Evolutionary conservation across 2,797 vertebrate species (phyloP), one percentile per base, ranked within the genome.

Genomic region (Acipenser transmontanus): DNA sequence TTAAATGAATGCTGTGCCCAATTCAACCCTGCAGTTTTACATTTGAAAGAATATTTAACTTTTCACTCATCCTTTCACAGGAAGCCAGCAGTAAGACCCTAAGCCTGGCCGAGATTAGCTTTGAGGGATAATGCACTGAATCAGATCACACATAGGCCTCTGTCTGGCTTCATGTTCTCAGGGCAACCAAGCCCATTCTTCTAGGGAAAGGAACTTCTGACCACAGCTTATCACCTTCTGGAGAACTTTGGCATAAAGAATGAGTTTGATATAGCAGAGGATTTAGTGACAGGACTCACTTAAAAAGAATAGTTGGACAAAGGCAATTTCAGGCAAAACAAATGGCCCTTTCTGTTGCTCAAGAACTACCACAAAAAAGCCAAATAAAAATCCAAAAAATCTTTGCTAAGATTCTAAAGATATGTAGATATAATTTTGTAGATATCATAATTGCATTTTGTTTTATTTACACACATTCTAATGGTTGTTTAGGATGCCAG

Each of bases 21-120:
- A 68, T 83, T 87, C 76, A 62, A 77, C 72, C 70, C 83, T 70
- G 74, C 72, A 66, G 72, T 85, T 88, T 81, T 84, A 84, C 83
- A 90, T 92, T 80, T 87, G 83, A 88, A 94, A 93, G 88, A 81
- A 82, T 84, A 84, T 91, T 90, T 90, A 87, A 89, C 81, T 90
- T 87, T 89, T 88, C 82, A 78, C 77, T 88, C 84, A 74, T 73
- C 79, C 80, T 83, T 88, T 91, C 82, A 83, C 80, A 66, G 76
- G 70, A 75, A 69, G 77, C 68, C 77, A 84, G 84, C 75, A 68
- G 76, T 81, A 83, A 86, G 82, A 74, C 81, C 78, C 80, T 79
- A 89, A 90, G 81, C 78, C 84, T 70, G 74, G 80, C 80, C 76
- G 78, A 91, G 88, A 90, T 92, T 91, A 93, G 89, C 85, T 89